Evolutionary conservation across 1,140 invertebrate genomes (phyloP).

Genomic region (Habropoda laboriosa): DNA sequence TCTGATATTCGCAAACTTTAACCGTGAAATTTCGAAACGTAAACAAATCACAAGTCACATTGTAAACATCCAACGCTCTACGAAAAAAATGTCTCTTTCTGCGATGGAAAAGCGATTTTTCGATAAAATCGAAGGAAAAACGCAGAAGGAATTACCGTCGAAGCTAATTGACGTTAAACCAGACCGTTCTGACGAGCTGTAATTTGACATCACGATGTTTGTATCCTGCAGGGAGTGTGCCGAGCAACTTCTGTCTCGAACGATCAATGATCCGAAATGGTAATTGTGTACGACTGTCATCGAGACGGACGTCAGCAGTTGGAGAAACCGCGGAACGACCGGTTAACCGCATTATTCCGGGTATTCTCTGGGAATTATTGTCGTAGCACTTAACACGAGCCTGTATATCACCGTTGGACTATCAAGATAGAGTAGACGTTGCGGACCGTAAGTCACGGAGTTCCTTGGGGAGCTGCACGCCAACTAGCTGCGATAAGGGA

Average conservation of each 20-base stretch:
- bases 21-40: too few relatives aligned
- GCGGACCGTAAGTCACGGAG: conserved; percentile 29
- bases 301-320: conserved; percentile 4
- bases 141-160: too few relatives aligned
- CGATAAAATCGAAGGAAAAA: too few relatives aligned
- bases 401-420: conserved; percentile 30
- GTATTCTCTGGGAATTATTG: conserved; percentile 27
- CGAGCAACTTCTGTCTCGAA: not conserved
- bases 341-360: conserved; percentile 16
- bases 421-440: conserved; percentile 40
- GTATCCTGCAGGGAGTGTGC: too few relatives aligned
- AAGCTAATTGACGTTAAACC: too few relatives aligned
- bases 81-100: too few relatives aligned
- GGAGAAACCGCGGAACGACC: conserved; percentile 19
- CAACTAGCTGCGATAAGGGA: conserved; percentile 13
- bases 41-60: too few relatives aligned
- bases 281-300: conserved; percentile 2
- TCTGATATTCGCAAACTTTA: too few relatives aligned
- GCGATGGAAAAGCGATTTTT: too few relatives aligned
- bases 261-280: not conserved
- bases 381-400: conserved; percentile 25
- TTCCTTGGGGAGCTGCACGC: conserved; percentile 25
- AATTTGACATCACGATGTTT: too few relatives aligned
- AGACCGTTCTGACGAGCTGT: too few relatives aligned
- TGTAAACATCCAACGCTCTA: too few relatives aligned